Evolutionary conservation across 2,797 vertebrate genomes (phyloP).

Genomic region (Alcedo atthis): DNA sequence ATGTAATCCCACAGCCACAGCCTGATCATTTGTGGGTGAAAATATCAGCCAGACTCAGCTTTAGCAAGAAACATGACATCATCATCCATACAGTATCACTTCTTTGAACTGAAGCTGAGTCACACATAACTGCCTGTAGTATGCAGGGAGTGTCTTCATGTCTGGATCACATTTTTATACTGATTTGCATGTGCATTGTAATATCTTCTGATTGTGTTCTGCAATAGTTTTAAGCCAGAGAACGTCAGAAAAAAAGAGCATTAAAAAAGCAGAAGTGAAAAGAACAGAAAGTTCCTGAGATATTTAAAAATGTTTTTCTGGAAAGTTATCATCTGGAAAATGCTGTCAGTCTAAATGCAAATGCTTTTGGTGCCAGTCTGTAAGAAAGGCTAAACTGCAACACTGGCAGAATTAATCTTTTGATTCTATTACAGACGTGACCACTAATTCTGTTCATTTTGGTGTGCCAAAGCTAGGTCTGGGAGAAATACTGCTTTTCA

Average conservation of each 20-base stretch:
- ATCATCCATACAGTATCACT: background rate
- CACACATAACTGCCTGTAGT: background rate
- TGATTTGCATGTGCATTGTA: background rate
- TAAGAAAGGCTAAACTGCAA: background rate
- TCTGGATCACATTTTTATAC: background rate
- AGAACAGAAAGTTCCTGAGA: background rate
- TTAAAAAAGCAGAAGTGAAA: background rate
- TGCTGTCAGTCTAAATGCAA: background rate
- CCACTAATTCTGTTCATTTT: background rate
- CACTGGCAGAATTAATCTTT: background rate
- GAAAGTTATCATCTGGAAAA: background rate
- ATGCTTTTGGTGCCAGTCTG: background rate
- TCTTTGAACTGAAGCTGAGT: background rate
- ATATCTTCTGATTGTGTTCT: background rate
- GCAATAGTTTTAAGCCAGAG: background rate
- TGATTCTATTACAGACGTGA: background rate
- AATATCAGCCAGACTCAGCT: background rate
- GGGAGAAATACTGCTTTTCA: background rate
- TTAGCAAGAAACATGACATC: background rate
- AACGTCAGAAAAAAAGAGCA: background rate
- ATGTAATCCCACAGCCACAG: background rate
- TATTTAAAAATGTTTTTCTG: background rate
- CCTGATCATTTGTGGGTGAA: background rate
- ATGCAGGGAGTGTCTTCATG: background rate
- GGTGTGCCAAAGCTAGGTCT: background rate